phyloP scores from a whole-genome alignment of 2,888 invertebrate genomes.

The Heterodera filipjevi region DNA sequence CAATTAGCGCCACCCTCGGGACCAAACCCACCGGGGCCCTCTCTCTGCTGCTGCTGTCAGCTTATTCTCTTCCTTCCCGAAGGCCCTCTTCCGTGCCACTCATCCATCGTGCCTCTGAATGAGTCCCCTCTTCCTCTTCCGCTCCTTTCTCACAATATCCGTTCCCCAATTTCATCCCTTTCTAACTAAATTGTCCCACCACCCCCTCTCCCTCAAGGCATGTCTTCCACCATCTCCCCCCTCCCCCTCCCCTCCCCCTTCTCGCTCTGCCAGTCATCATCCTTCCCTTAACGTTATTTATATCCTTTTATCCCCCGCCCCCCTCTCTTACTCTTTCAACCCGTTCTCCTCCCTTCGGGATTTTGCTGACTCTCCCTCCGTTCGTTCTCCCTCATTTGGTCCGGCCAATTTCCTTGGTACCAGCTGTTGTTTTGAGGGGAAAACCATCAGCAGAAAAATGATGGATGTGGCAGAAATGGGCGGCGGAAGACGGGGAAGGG shows the following conservation, averaged over 20 bases:
- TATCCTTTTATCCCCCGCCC: neutral
- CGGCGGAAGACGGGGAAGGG: too few relatives aligned
- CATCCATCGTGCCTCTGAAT: neutral
- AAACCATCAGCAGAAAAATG: neutral
- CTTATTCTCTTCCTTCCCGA: neutral
- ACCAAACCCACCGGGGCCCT: neutral
- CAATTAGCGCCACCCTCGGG: conserved; percentile 7
- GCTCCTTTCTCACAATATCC: too few relatives aligned
- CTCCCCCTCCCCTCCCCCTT: neutral
- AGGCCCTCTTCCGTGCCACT: neutral
- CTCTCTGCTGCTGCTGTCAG: neutral
- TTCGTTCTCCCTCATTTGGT: neutral
- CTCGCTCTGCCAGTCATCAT: neutral
- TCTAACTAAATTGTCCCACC: neutral
- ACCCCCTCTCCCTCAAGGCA: neutral
- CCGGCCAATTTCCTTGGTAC: conserved; percentile 12
- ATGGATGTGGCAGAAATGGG: neutral
- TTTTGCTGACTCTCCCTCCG: neutral
- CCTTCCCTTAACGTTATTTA: neutral
- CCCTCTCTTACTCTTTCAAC: neutral
- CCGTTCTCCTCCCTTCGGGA: neutral
- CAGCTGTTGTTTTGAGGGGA: conserved; percentile 4
- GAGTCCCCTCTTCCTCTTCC: too few relatives aligned
- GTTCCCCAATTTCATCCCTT: neutral
- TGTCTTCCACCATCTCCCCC: neutral